Evolutionary conservation across 2,888 invertebrate genomes (phyloP), one percentile per base, ranked within the genome.

Genomic region (Caenorhabditis virilis): DNA sequence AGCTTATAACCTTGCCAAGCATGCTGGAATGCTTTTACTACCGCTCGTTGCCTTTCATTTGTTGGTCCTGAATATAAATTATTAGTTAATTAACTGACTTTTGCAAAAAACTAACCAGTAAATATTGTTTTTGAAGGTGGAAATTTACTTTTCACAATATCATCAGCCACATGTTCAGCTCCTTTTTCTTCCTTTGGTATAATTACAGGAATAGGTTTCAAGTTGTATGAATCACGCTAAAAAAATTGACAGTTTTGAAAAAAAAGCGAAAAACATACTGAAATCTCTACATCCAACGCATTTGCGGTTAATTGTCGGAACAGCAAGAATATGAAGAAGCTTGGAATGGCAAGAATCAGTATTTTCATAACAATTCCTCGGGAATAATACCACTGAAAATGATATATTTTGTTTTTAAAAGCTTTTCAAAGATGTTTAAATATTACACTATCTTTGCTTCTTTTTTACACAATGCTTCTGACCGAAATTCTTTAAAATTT

Each of bases 21-120:
- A 85, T 95, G 93, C 80, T 89, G 89, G 82, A 97, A 93, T 4
- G 94, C 93, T 25, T 89, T 88, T 0, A 93, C 90, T 11, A 98
- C 91, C 2, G 92, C 92, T 71, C 86, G 86, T 84, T 97, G 95
- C 15, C 90, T 87, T 11, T 88, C 88, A 83, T 91, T 95, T 61
- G 88, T 88, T 1, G 92, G 90, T 16, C 91, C 92, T 87, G 18
- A 59, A 42, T n/a, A n/a, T n/a, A 23, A 9, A 35, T 43, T 45
- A 16, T 22, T 13, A 25, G 7, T 41, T 41, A 25, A 27, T 6
- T 18, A n/a, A n/a, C n/a, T n/a, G n/a, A n/a, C n/a, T 49, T 49
- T 23, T 18, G n/a, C 16, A 39, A 16, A n/a, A 5, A 46, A 23
- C 16, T 36, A 22, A 18, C 16, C 4, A 42, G 22, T 42, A n/a